Base-by-base conservation (phyloP, 2,113 vertebrate genomes). In the Coryphaenoides rupestris region DNA sequence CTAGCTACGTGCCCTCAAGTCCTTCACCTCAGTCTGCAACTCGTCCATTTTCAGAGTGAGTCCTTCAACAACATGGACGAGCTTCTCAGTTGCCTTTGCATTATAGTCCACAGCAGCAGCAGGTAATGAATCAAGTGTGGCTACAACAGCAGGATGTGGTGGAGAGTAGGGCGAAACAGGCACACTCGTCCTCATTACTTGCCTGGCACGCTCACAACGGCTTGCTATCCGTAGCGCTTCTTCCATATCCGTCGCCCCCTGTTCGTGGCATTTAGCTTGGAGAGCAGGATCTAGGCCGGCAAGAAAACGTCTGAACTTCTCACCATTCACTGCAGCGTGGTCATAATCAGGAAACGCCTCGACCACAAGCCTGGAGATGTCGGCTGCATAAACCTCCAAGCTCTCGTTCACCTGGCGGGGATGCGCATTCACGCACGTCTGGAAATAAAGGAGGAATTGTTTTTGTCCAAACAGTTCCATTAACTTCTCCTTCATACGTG, bases 271-370 rank as follows among this genome's bases (percentile, higher is more conserved):
- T n/a, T n/a, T n/a, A n/a, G n/a, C n/a, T n/a, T 55, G 60, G 19
- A 69, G 40, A 22, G 46, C 17, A 12, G 59, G 66, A 19, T 69
- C 66, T 6, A 69, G 16, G 3, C 52, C 50, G 56, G 52, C 66
- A 15, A 49, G 24, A 62, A 69, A 69, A 19, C 28, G 33, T 17
- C 59, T 47, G 17, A 62, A 69, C 23, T n/a, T 49, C 19, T 47
- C 60, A n/a, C 14, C 22, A 49, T 62, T 62, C 14, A 50, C 23
- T 23, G n/a, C 46, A 62, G 46, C 60, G 2, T 21, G 21, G 21
- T 50, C 1, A 50, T 60, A 60, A 21, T 62, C 60, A 50, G 60
- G 60, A n/a, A 62, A 62, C 17, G 60, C 60, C 17, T 62, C 60
- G 6, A 19, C 40, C 21, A 62, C 60, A 5, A 49, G 60, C 40